Conservation (phyloP, 2,888 invertebrate genomes). For the Drosophila bunnanda region DNA sequence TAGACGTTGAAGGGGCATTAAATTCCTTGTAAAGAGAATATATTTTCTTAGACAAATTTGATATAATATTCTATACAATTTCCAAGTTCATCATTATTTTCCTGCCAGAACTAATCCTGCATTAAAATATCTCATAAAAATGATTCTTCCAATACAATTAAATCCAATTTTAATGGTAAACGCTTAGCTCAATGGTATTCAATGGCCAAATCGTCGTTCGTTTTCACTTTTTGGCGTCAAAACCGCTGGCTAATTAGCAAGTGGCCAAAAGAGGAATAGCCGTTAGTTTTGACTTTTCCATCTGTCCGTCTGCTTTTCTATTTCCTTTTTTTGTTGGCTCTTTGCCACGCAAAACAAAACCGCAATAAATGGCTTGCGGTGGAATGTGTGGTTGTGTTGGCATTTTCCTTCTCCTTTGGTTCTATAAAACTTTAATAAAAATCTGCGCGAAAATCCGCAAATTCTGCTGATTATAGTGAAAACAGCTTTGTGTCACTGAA, state of each 20-base stretch:
- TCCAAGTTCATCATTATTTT: not conserved
- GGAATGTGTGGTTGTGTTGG: conserved; percentile 9
- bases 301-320: conserved; percentile 3
- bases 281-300: conserved; percentile 6
- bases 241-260: conserved; percentile 29
- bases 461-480: not conserved
- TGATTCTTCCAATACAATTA: not conserved
- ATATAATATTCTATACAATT: too few species aligned
- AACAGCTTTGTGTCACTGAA: not conserved
- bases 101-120: not conserved
- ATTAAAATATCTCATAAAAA: not conserved
- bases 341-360: conserved; percentile 20
- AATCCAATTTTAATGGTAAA: not conserved
- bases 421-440: not conserved
- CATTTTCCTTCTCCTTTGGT: not conserved
- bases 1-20: too few species aligned
- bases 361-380: conserved; percentile 26
- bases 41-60: too few species aligned
- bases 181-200: not conserved
- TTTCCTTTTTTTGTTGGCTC: conserved; percentile 11
- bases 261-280: conserved; percentile 32
- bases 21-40: too few species aligned
- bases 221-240: not conserved
- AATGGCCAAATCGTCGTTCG: not conserved
- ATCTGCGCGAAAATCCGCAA: not conserved